Evolutionary conservation across 2,113 vertebrate genomes (phyloP), one percentile per base, ranked within the genome.

Genomic region (Pygoscelis adeliae): DNA sequence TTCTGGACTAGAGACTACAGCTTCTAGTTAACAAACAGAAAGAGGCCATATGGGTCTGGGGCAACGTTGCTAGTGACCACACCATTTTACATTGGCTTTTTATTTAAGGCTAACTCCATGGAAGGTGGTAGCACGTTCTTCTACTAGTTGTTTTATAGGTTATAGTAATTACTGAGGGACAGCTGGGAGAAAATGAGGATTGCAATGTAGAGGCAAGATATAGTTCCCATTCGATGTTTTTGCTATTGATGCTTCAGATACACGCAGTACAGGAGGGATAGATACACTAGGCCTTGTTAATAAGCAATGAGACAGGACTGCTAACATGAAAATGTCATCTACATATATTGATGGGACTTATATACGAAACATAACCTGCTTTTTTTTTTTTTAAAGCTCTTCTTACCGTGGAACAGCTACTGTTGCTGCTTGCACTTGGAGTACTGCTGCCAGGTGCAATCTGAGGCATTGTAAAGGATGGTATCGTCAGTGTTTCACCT

Each of bases 381-480:
- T 29, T 23, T 23, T 19, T 34, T 47, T 34, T 47, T 30, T 23
- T 38, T 83, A 9, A 47, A 83, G 59, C 53, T 61, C 44, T 63
- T 58, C 98, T 98, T 98, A 99, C 99, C 95, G 99, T 99, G 96
- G 99, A 99, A 96, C 99, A 99, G 93, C 98, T 99, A 97, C 99
- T 98, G 96, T 95, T 98, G 98, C 98, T 99, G 93, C 98, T 99
- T 86, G 98, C 98, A 56, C 99, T 99, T 8, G 99, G 99, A 3
- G 99, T 99, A 87, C 98, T 98, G 93, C 98, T 99, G 94, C 98
- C 98, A 3, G 98, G 96, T 1, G 97, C 98, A 3, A 91, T 98
- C 98, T 99, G 99, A 84, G 98, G 99, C 87, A 99, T 92, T 0
- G 98, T 98, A 96, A 99, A 99, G 12, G 97, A 89, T 0, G 97